Conservation (phyloP, 2,797 vertebrate species). For the Macrochelys suwanniensis region DNA sequence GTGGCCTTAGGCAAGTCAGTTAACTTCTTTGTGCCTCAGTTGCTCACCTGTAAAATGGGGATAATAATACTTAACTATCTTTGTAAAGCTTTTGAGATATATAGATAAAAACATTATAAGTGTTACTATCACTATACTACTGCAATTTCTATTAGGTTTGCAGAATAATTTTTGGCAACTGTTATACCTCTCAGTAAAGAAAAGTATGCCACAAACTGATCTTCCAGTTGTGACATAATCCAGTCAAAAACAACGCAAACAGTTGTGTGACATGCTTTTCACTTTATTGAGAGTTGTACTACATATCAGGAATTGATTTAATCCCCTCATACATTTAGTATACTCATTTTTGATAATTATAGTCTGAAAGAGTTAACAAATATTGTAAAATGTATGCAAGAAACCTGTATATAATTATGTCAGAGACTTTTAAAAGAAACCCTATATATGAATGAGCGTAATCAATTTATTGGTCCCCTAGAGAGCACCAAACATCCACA, state of each 20-base stretch:
- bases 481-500: constrained; percentile 12
- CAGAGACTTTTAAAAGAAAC: constrained; percentile 1
- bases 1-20: neutral
- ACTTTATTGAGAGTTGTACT: constrained; percentile 4
- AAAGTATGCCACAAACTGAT: neutral
- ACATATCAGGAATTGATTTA: neutral
- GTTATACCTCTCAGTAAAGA: neutral
- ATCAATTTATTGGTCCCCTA: constrained; percentile 3
- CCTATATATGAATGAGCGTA: constrained; percentile 18
- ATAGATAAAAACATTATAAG: neutral
- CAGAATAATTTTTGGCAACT: neutral
- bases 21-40: neutral
- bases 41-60: neutral
- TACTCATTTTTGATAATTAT: neutral
- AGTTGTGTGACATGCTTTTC: neutral
- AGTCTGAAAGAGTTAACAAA: constrained; percentile 45
- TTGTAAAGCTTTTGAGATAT: neutral
- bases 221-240: constrained; percentile 26
- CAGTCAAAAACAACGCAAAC: neutral
- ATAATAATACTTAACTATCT: neutral
- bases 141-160: neutral
- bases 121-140: neutral
- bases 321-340: constrained; percentile 5
- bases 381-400: constrained; percentile 32
- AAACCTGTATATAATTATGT: constrained; percentile 27